These are phyloP conservation scores for Mormyrus hasselquistii DNA, from an alignment of 2,797 vertebrate genomes.

Conservation along the genomic window DNA sequence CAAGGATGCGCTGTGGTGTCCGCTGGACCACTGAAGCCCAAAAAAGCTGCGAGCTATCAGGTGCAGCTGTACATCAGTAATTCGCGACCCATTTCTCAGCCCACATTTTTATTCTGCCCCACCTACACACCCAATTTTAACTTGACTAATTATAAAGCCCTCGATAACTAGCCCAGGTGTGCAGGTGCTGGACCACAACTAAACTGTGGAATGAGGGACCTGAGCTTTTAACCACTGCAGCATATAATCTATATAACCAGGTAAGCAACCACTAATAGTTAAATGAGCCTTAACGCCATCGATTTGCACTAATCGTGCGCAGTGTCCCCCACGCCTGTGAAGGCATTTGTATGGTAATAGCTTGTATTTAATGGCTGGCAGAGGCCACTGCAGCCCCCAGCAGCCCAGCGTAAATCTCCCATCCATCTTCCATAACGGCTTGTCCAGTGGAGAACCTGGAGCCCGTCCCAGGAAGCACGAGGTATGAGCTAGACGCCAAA, in stretches of 20 bases:
- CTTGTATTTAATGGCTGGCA: background rate
- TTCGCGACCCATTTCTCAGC: background rate
- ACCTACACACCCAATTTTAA: background rate
- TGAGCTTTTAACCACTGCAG: background rate
- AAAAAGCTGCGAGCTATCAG: background rate
- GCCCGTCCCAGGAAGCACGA: background rate
- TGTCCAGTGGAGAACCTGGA: background rate
- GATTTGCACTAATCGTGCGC: background rate
- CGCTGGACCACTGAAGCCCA: background rate
- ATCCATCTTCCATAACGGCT: background rate
- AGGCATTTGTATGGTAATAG: background rate
- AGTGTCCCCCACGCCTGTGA: background rate
- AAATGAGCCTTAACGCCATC: background rate
- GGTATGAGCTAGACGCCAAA: background rate
- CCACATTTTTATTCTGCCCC: background rate
- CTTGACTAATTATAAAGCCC: background rate
- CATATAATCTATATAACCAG: background rate
- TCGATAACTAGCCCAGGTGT: background rate
- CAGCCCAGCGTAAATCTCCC: background rate
- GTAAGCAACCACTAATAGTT: background rate
- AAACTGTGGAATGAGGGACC: background rate
- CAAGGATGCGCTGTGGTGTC: background rate
- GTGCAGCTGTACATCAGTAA: background rate
- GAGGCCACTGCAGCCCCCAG: background rate
- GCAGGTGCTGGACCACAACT: background rate